Evolutionary conservation across 2,888 invertebrate genomes (phyloP), one percentile per base, ranked within the genome.

Genomic region (Latrodectus elegans): DNA sequence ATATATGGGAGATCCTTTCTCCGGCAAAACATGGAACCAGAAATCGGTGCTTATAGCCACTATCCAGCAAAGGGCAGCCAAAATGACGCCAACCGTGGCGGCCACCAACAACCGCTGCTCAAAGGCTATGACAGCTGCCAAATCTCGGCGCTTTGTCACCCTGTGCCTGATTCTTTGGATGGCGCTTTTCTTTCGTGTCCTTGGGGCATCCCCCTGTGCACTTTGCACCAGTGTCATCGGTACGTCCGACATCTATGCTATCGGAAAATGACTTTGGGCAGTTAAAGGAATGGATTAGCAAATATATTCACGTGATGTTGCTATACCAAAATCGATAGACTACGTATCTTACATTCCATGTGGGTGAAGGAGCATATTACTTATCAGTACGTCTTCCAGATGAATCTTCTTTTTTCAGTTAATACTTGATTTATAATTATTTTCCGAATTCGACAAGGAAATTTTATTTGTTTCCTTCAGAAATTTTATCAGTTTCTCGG

Each of bases 31-130:
- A 26, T 88, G 82, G 76, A 90, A 94, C 96, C 96, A 96, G 91
- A 95, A 95, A 91, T 95, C 94, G 4, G 96, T 96, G 89, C 95
- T 94, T 74, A 96, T 95, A 38, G 96, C 95, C 15, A 95, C 92
- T 71, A 95, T 94, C 96, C 96, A 96, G 67, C 95, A 91, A 80
- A 95, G 93, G 6, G 94, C 93, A 49, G 94, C 94, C 0, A 96
- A 91, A 0, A 95, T 95, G 71, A 95, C 94, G 14, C 95, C 92
- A 14, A 94, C 92, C 0, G 95, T 96, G 91, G 95, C 95, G 0
- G 94, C 94, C 82, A 96, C 94, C 55, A 96, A 93, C n/a, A 95
- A 93, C 14, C 95, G 93, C 75, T 95, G 94, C 91, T 96, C 96
- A 68, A 90, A 88, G 4, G 89, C 78, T n/a, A 89, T 10, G 8